Evolutionary conservation across 2,113 vertebrate genomes (phyloP), one percentile per base, ranked within the genome.

Genomic region (Probosciger aterrimus): DNA sequence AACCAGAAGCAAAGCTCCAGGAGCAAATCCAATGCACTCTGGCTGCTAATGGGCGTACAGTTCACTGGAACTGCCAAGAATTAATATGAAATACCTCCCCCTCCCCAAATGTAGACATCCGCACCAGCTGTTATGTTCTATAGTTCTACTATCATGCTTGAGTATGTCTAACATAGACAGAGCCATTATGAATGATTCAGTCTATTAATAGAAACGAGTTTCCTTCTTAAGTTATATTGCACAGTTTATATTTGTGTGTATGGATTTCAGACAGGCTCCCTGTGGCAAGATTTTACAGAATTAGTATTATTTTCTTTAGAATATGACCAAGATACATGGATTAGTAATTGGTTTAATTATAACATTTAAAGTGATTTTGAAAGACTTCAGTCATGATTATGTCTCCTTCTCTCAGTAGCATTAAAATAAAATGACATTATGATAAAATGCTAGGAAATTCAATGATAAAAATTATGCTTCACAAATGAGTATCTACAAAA

Each of bases 1-100:
- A 95, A 95, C 74, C 80, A 91, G 86, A 87, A 95, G 69, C 86
- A 91, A 86, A 96, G 81, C 83, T 94, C 77, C 62, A 92, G 86
- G 77, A 95, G 80, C 24, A 93, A 91, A 76, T 94, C 49, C 55
- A 79, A 62, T 57, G 83, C 57, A 82, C 86, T 84, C 62, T 84
- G 74, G 60, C 69, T 95, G 89, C 62, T 95, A 91, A 96, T 30
- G 65, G 86, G n/a, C 52, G 60, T n/a, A 41, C 35, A 82, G 65
- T 78, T 91, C 84, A 50, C 62, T 79, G 74, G 55, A 91, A 88
- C 65, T 89, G 86, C 77, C 77, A 93, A 91, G 83, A 95, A 55
- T 88, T 89, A 39, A 64, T 63, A 55, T 75, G 83, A 95, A 95
- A 83, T 95, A 90, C 94, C 59, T 90, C 44, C 18, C 28, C 27